Base-by-base conservation (phyloP, 2,797 vertebrate species). In the Gymnoscopelus microlampas region DNA sequence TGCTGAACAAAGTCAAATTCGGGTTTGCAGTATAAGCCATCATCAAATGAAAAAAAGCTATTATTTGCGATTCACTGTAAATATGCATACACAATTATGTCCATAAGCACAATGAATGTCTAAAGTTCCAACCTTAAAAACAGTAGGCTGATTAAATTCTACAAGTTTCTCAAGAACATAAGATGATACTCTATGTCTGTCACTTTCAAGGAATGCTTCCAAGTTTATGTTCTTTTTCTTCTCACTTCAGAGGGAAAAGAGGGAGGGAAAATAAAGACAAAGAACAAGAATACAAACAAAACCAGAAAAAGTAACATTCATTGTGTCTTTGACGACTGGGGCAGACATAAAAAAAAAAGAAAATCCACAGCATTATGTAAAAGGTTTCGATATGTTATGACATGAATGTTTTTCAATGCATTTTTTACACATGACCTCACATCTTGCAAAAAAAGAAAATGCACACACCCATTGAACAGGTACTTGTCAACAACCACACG, bases 401-500 rank as follows among this genome's bases (percentile, higher is more conserved):
- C 97, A 96, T 71, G 97, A 96, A 88, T 96, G 95, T 96, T 97
- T 98, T 98, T 97, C 93, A 94, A 91, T 95, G 93, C 94, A 98
- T 99, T 98, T 98, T 97, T 98, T 88, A 92, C 91, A 93, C 89
- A 93, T 98, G 96, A 98, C 90, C 92, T 97, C 95, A 96, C 91
- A 83, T 93, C 71, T 79, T 78, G 90, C 87, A 91, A 87, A 86
- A 76, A 53, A 51, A 68, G 79, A 83, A 77, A 93, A 68, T 88
- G 93, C 88, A 95, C 96, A 95, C 97, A 94, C 97, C 97, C 96
- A 95, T 80, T 80, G 85, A 94, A 93, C 88, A 93, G 92, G 94
- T 92, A 94, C 92, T 92, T 94, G 90, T 44, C 39, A 44, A 44
- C 39, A 39, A 39, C 39, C 39, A 39, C 39, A 93, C 70, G 86